Evolutionary conservation across 2,888 invertebrate genomes (phyloP).

Genomic region (Phortica okadai): DNA sequence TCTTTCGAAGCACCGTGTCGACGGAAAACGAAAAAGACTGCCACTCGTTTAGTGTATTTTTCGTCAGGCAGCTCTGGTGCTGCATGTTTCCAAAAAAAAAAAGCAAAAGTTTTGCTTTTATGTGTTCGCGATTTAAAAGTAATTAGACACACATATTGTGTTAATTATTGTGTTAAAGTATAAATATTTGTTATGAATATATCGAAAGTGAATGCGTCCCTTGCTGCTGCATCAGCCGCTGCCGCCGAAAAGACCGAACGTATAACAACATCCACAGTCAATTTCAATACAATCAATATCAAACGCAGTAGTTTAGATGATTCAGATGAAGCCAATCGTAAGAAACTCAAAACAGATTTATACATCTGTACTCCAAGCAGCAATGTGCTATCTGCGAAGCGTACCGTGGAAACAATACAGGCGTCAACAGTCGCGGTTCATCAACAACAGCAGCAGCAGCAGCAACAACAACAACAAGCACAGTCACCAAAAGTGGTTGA

Average conservation of each 20-base stretch:
- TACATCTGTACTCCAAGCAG: constrained; percentile 56
- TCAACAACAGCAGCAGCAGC: constrained; percentile 41
- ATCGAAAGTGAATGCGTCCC: constrained; percentile 70
- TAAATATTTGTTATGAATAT: constrained; percentile 67
- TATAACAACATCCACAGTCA: constrained; percentile 64
- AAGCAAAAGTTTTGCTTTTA: constrained; percentile 48
- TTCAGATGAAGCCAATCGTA: constrained; percentile 56
- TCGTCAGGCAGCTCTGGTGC: constrained; percentile 50
- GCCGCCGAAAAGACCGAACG: constrained; percentile 71
- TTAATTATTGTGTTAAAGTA: constrained; percentile 51
- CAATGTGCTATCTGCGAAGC: constrained; percentile 63
- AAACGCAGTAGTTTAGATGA: constrained; percentile 62
- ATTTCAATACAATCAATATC: constrained; percentile 59
- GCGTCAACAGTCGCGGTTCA: constrained; percentile 33
- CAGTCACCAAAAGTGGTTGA: neutral
- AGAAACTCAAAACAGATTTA: constrained; percentile 60
- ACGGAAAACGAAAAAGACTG: no score
- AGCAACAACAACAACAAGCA: constrained; percentile 27
- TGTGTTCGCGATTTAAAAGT: constrained; percentile 39
- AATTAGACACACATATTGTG: constrained; percentile 6
- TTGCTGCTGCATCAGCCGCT: constrained; percentile 67
- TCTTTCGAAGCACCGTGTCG: no score
- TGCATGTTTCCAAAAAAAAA: constrained; percentile 60
- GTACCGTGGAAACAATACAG: constrained; percentile 20
- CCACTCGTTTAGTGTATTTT: constrained; percentile 48